These are phyloP conservation scores for Heliconius ismenius DNA, from an alignment of 2,888 invertebrate species.

Conservation along the genomic window DNA sequence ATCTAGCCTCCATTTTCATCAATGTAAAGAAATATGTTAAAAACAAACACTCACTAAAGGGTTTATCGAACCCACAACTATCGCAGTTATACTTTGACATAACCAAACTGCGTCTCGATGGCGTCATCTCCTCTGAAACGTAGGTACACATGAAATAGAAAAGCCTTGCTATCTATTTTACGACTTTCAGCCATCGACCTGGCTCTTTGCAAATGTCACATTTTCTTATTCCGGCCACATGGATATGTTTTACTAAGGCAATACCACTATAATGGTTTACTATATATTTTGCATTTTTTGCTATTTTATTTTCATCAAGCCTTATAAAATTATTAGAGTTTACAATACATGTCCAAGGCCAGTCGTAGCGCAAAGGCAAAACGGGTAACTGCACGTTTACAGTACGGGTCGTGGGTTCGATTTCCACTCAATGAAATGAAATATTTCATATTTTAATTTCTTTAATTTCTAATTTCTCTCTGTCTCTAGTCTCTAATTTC, in stretches of 20 bases:
- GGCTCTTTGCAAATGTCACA: neutral
- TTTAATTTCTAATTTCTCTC: too few relatives aligned
- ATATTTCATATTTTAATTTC: too few relatives aligned
- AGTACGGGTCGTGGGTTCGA: too few relatives aligned
- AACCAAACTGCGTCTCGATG: neutral
- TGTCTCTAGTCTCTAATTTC: too few relatives aligned
- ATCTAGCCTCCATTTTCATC: too few relatives aligned
- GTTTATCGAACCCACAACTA: neutral
- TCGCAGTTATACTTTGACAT: neutral
- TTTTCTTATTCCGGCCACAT: neutral
- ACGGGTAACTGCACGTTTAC: too few relatives aligned
- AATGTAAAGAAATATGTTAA: neutral
- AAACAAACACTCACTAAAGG: neutral
- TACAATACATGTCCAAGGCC: too few relatives aligned
- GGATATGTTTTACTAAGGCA: neutral
- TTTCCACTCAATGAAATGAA: too few relatives aligned
- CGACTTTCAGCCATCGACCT: constrained; percentile 2
- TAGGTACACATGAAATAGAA: constrained; percentile 1
- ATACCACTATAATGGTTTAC: neutral
- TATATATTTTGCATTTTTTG: too few relatives aligned
- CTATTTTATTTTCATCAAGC: too few relatives aligned
- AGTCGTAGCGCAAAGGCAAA: too few relatives aligned
- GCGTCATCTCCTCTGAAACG: neutral
- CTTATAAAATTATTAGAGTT: too few relatives aligned
- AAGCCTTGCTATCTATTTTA: constrained; percentile 3